Conservation (phyloP, 2,113 vertebrate genomes). For the Spilogale gracilis region DNA sequence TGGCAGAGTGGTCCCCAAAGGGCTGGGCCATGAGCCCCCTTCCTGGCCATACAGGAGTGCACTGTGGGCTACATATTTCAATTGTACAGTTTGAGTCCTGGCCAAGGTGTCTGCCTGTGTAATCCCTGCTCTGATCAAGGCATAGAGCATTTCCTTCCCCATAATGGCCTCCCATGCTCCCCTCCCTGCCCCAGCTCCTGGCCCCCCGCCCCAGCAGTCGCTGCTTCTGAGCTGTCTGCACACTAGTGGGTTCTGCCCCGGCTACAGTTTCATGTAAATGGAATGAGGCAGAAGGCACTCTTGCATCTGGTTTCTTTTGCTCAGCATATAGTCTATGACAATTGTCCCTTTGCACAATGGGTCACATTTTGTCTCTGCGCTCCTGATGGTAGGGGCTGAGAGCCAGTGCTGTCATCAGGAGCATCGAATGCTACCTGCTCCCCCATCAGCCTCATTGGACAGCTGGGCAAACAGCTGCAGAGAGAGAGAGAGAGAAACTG, state of each 20-base stretch:
- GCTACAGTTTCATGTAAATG: not conserved
- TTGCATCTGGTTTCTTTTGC: not conserved
- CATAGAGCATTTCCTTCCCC: not conserved
- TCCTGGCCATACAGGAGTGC: not conserved
- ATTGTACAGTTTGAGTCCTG: not conserved
- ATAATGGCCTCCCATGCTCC: accelerated
- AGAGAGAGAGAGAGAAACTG: not conserved
- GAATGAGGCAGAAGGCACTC: not conserved
- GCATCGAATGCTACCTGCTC: not conserved
- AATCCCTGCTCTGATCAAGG: too few species aligned
- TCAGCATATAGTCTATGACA: not conserved
- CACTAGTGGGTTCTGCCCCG: not conserved
- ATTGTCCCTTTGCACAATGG: not conserved
- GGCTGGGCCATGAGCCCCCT: not conserved
- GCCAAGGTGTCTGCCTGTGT: not conserved
- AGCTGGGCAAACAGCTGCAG: not conserved
- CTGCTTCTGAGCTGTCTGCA: too few species aligned
- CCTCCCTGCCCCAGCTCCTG: not conserved
- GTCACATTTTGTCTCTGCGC: not conserved
- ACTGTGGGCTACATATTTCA: not conserved
- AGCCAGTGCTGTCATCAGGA: not conserved
- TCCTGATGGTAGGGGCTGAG: not conserved
- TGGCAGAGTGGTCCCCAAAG: not conserved
- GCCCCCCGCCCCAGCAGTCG: not conserved
- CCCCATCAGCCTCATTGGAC: not conserved